Conservation (phyloP, 2,797 vertebrate genomes). For the Coendou prehensilis region DNA sequence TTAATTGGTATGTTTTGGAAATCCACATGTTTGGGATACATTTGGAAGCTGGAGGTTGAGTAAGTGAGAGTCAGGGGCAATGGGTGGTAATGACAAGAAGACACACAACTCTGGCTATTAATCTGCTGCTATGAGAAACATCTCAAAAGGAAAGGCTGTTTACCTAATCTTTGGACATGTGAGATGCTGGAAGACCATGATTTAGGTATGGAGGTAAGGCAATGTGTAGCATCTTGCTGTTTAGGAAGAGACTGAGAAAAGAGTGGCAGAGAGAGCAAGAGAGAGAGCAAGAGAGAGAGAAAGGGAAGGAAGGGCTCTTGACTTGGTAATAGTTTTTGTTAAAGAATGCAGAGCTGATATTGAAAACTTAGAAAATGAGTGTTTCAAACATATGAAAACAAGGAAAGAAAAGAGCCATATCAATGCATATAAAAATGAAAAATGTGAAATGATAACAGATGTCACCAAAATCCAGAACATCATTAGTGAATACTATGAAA, state of each 20-base stretch:
- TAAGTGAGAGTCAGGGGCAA: background rate
- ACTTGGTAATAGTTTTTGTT: background rate
- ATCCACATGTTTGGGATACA: background rate
- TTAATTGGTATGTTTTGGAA: background rate
- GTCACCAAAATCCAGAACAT: background rate
- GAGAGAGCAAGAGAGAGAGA: background rate
- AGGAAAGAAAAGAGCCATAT: background rate
- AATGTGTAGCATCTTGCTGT: background rate
- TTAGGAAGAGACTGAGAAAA: background rate
- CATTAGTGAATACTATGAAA: background rate
- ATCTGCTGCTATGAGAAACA: background rate
- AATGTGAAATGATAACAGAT: background rate
- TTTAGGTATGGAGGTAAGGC: background rate
- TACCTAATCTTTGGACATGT: background rate
- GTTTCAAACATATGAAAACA: background rate
- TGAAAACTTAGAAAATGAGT: background rate
- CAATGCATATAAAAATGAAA: background rate
- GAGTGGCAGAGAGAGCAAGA: background rate
- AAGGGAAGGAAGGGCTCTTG: background rate
- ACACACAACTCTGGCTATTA: background rate
- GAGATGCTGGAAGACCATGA: background rate
- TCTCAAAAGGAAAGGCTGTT: background rate
- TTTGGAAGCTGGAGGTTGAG: background rate
- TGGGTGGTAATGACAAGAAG: rapidly evolving
- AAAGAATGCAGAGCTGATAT: slow-evolving; percentile 28